Base-by-base conservation (phyloP, 2,888 invertebrate genomes). In the Nezara viridula region DNA sequence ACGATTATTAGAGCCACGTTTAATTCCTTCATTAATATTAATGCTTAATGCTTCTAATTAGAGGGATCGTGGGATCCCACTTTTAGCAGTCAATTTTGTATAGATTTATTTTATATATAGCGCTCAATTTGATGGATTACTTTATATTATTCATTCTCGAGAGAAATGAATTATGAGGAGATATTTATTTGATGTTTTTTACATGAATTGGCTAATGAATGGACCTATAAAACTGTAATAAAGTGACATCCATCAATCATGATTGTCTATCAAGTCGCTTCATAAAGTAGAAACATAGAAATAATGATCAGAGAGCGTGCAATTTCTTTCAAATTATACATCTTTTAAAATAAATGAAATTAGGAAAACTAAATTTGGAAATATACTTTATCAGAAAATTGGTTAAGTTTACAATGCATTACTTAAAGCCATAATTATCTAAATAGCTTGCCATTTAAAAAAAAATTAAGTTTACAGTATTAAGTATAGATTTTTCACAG, bases 1-100 rank as follows among this genome's bases (percentile, higher is more conserved):
- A 47, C 44, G 2, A 81, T 81, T 81, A 81, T 81, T 24, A 44
- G 19, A n/a, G 44, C 44, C 81, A n/a, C 81, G 6, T 73, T 81
- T 81, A 81, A 81, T 44, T 81, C 81, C 40, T 40, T 81, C 81
- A 81, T 81, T 47, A 81, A 81, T 81, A 81, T 81, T 81, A 81
- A 81, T 81, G 44, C 44, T 12, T 24, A 81, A 81, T 40, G 14
- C n/a, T 44, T 24, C 12, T 47, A 44, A 81, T 44, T 81, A n/a
- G 44, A 47, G n/a, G 19, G 16, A 81, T 44, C 81, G 81, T 81
- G 81, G 81, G 81, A 81, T 73, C 81, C 81, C 44, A 14, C 81
- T 81, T 81, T 47, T 81, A 47, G 40, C 44, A 81, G 81, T n/a
- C 81, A 81, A 81, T 81, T 81, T 81, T 81, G 37, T 73, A 73